Evolutionary conservation across 1,140 invertebrate species (phyloP), one percentile per base, ranked within the genome.

Genomic region (Aphidius ervi): DNA sequence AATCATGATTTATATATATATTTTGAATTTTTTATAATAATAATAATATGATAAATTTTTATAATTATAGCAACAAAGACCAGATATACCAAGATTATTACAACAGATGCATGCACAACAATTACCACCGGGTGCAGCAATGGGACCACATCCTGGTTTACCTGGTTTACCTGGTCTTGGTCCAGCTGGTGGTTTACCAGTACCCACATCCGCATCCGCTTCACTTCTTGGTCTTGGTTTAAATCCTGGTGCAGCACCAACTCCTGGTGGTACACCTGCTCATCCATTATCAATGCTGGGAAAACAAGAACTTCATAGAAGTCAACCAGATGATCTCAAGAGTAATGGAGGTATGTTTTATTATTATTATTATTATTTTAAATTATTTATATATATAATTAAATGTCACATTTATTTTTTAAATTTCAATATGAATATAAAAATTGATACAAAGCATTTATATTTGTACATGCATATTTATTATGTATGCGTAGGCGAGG

Each of bases 61-160:
- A 4, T 20, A 5, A 75, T 76, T 84, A 39, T 81, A 91, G 88
- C 88, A 89, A 86, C 88, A 90, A 76, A 83, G 89, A 71, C 87
- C 88, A 41, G 89, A 91, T 72, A 74, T 91, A 56, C 89, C 88
- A 3, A 82, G 89, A 73, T 70, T 91, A 66, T 74, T 91, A 74
- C 92, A 94, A 77, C 92, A 95, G 81, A 94, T 95, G 91, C 93
- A 95, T 71, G 92, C 92, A 6, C 88, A 93, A 72, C 91, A 94
- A 75, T 71, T 95, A 63, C 91, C 91, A 23, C 80, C 82, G 3
- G 87, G 89, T 66, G 87, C 89, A 3, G 83, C 83, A 7, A 91
- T 93, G 69, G 87, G 81, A 41, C 80, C 80, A 5, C 82, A 82
- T 65, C 73, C 87, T 68, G 82, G 82, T n/a, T 63, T 82, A 63